Base-by-base conservation (phyloP, 2,888 invertebrate species). In the Drosophila acutilabella region DNA sequence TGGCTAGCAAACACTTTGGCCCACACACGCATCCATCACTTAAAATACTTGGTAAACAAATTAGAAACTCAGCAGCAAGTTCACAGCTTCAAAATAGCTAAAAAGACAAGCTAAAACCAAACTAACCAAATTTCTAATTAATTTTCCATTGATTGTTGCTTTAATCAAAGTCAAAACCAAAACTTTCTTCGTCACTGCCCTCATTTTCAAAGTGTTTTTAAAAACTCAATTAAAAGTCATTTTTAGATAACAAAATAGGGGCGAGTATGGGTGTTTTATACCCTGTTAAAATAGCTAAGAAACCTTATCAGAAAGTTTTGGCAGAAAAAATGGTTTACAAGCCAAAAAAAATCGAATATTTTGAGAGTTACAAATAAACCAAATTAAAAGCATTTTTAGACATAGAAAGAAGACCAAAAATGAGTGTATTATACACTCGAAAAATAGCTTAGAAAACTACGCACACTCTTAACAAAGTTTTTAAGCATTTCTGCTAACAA, bases 1-100 rank as follows among this genome's bases (percentile, higher is more conserved):
- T 36, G 38, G 45, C 18, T 38, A 41, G 51, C 54, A 45, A 52
- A 44, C 47, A 47, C 44, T 54, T 71, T 42, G 14, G 42, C 48
- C 10, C 57, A 48, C 48, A 69, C 57, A 53, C 41, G 53, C 69
- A 74, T 74, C 61, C 57, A 69, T 69, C 69, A 69, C 56, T 60
- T 50, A 44, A 57, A 72, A 50, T 61, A 54, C 18, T 56, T 73
- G 51, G 45, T 44, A 30, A 66, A 53, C 71, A 66, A 72, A 56
- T 59, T 45, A 8, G n/a, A 51, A 64, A 51, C 26, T 50, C 50
- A 36, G 30, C 4, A 13, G 18, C 11, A 36, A 48, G 18, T 53
- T 7, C 20, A 18, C 40, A 26, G 48, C 16, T 40, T 23, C 36
- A 38, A 14, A 10, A 16, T 3, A 38, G n/a, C 16, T 2, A 36